These are phyloP conservation scores for Eulemur albifrons DNA, from an alignment of 2,797 vertebrate genomes.

Conservation along the genomic window DNA sequence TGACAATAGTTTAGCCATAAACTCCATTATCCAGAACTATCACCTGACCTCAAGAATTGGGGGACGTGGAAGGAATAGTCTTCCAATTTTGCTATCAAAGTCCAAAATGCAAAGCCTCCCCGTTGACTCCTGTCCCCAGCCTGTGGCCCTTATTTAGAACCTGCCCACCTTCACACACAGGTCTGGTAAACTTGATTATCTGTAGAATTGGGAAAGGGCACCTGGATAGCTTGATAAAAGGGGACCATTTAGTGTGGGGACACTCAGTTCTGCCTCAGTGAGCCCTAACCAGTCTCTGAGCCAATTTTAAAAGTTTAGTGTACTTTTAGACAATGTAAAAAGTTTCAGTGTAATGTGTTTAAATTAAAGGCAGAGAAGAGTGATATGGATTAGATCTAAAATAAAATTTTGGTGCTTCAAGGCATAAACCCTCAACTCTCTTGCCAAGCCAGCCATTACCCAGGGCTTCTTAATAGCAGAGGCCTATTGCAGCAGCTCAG, in stretches of 20 bases:
- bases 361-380: neutral
- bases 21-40: neutral
- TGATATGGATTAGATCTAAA: neutral
- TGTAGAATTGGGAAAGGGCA: neutral
- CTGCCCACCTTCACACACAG: neutral
- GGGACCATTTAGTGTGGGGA: neutral
- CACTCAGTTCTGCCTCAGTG: neutral
- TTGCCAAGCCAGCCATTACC: neutral
- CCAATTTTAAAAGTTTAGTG: neutral
- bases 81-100: neutral
- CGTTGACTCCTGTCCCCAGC: neutral
- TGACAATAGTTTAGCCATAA: neutral
- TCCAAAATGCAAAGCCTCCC: neutral
- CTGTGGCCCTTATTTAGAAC: neutral
- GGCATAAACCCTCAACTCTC: neutral
- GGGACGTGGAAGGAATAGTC: fast-evolving
- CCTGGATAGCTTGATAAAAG: neutral
- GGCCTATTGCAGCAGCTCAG: neutral
- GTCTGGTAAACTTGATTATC: neutral
- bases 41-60: neutral
- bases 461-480: neutral
- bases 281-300: neutral
- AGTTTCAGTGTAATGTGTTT: neutral
- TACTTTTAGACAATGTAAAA: neutral
- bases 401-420: neutral